Evolutionary conservation across 2,888 invertebrate genomes (phyloP).

Genomic region (Synanthedon myopaeformis): DNA sequence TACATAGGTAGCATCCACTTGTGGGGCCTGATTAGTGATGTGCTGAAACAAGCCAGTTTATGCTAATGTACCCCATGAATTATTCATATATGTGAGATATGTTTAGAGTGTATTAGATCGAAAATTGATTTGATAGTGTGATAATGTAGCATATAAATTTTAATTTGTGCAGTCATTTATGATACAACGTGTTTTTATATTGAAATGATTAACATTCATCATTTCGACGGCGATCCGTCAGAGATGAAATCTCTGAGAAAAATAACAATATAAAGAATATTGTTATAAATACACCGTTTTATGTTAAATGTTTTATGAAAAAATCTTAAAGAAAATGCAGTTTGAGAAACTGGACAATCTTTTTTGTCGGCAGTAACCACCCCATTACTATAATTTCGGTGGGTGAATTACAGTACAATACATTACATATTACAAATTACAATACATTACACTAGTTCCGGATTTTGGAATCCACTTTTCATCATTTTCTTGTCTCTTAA

Average conservation of each 20-base stretch:
- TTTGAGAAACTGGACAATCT: no score
- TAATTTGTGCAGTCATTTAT: neutral
- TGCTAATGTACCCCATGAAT: neutral
- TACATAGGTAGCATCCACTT: conserved; percentile 7
- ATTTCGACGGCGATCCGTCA: neutral
- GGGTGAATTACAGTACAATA: no score
- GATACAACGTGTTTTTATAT: neutral
- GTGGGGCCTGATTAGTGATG: conserved; percentile 9
- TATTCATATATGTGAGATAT: neutral
- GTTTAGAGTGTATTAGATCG: neutral
- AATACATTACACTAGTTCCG: no score
- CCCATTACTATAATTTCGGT: no score
- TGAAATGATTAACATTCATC: neutral
- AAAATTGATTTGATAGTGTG: neutral
- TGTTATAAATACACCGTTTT: no score
- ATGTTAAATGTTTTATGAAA: no score
- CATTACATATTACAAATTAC: no score
- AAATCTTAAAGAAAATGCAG: no score
- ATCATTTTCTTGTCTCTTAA: no score
- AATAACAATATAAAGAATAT: no score
- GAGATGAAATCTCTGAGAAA: neutral
- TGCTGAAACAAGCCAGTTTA: neutral
- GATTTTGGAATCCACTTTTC: no score
- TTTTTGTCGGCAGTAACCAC: no score
- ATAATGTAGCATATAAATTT: neutral